phyloP scores from a whole-genome alignment of 2,113 vertebrate genomes.

The Sebastes fasciatus region DNA sequence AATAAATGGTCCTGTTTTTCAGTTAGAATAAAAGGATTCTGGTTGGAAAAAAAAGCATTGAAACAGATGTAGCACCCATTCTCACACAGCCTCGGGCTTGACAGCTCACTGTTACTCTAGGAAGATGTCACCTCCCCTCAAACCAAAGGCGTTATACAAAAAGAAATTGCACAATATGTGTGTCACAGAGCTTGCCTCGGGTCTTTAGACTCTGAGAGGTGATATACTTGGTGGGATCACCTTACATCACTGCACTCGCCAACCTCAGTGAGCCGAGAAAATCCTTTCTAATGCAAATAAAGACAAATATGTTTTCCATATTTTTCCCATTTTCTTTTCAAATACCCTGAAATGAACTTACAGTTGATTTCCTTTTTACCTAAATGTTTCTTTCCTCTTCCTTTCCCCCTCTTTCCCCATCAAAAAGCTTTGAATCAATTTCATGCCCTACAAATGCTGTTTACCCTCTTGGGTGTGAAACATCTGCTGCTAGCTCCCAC shows the following conservation, averaged over 20 bases:
- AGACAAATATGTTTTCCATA: not conserved
- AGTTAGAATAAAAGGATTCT: constrained; percentile 7
- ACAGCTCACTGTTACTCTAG: constrained; percentile 61
- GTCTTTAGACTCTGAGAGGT: constrained; percentile 45
- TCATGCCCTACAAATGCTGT: constrained; percentile 83
- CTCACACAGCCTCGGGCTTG: constrained; percentile 47
- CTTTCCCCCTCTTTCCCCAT: constrained; percentile 54
- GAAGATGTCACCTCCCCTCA: constrained; percentile 65
- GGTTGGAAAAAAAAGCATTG: not conserved
- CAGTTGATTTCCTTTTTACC: constrained; percentile 45
- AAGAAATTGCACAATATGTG: constrained; percentile 52
- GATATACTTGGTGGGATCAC: constrained; percentile 55
- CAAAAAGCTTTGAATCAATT: constrained; percentile 79
- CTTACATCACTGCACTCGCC: constrained; percentile 11
- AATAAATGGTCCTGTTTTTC: not conserved
- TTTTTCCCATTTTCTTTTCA: constrained; percentile 20
- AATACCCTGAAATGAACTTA: constrained; percentile 51
- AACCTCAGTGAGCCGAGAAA: constrained; percentile 7
- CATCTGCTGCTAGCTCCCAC: constrained; percentile 70
- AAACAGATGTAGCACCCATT: constrained; percentile 41
- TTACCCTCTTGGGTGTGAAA: constrained; percentile 80
- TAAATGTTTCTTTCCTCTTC: constrained; percentile 44
- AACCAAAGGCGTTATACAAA: constrained; percentile 51
- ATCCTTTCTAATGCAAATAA: constrained; percentile 17
- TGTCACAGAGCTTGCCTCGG: constrained; percentile 44